Conservation (phyloP, 2,888 invertebrate genomes). For the Microctonus hyperodae region DNA sequence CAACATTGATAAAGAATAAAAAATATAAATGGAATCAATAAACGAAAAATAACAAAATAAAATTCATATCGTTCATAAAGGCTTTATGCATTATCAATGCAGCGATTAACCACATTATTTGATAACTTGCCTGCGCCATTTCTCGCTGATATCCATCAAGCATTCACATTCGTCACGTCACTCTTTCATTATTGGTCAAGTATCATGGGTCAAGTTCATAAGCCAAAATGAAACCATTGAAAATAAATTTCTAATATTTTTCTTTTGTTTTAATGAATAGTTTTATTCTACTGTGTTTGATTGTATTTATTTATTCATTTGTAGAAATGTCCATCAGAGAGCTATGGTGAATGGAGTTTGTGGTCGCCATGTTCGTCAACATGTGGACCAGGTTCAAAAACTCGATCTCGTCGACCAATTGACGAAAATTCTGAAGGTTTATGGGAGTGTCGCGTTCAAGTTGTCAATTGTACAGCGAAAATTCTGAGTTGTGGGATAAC, state of each 20-base stretch:
- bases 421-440: conserved; percentile 42
- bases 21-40: too few relatives aligned
- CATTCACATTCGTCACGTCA: conserved; percentile 21
- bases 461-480: conserved; percentile 49
- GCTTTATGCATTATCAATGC: conserved; percentile 27
- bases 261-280: background rate
- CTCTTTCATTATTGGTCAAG: conserved; percentile 25
- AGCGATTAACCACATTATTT: conserved; percentile 29
- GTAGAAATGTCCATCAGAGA: conserved; percentile 63
- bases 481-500: conserved; percentile 54
- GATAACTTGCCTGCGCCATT: conserved; percentile 51
- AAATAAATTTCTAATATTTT: background rate
- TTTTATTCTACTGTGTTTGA: background rate
- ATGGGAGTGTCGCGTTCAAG: conserved; percentile 53
- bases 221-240: background rate
- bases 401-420: conserved; percentile 69
- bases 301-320: background rate
- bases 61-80: conserved; percentile 18
- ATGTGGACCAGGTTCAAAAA: conserved; percentile 81
- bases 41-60: conserved; percentile 7
- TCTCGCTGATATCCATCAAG: conserved; percentile 49
- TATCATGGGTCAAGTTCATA: conserved; percentile 14
- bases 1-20: conserved; percentile 35
- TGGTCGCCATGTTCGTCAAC: conserved; percentile 92
- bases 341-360: conserved; percentile 76